Percentiles rank a stretch among this genome's conserved stretches.
phyloP scores from a whole-genome alignment of 2,797 vertebrate species.

The Danio tinwini region DNA sequence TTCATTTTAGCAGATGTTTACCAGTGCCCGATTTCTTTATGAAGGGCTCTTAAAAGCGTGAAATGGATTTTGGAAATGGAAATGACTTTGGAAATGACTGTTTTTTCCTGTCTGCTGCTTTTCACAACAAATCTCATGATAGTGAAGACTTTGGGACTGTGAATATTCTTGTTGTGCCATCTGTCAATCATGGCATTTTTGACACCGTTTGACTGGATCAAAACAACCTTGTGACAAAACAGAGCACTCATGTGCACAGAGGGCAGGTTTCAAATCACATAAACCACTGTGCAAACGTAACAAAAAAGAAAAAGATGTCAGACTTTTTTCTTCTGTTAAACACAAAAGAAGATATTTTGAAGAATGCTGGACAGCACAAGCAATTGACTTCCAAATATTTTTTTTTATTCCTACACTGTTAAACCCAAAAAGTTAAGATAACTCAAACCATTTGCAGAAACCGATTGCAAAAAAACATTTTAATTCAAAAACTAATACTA shows the following conservation, averaged over 20 bases:
- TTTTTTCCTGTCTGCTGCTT: slow-evolving; percentile 14
- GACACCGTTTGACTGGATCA: not conserved
- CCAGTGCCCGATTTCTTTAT: slow-evolving; percentile 14
- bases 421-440: no score
- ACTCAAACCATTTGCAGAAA: no score
- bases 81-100: not conserved
- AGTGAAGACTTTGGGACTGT: not conserved
- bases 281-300: not conserved
- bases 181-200: not conserved
- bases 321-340: no score
- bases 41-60: not conserved
- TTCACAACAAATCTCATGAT: slow-evolving; percentile 1
- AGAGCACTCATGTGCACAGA: not conserved
- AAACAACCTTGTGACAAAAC: not conserved
- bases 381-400: no score
- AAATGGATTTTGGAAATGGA: slow-evolving; percentile 29
- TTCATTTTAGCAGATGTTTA: slow-evolving; percentile 27
- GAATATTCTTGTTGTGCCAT: not conserved
- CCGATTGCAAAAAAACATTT: no score
- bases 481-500: no score
- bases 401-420: no score
- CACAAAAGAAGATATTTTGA: no score
- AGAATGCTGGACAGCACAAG: no score
- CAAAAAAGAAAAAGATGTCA: no score
- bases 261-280: not conserved